Base-by-base conservation (phyloP, 2,113 vertebrate species). In the Chaetorhynchus papuensis region DNA sequence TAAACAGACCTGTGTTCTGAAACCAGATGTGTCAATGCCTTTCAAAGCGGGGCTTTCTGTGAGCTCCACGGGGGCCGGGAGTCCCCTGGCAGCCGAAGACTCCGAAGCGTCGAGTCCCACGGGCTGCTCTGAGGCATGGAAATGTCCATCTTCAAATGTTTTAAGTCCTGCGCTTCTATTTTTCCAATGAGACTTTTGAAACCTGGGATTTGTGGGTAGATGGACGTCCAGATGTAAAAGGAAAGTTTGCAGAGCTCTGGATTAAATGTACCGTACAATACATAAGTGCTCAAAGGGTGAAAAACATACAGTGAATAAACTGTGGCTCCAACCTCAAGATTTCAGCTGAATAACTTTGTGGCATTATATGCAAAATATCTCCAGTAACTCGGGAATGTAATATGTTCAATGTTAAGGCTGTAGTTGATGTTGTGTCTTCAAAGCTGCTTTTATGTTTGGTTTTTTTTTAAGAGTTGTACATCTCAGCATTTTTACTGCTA, bases 401-500 rank as follows among this genome's bases (percentile, higher is more conserved):
- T 94, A 95, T 90, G 95, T 97, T 98, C 93, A 94, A 92, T 98
- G 97, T 98, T 98, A 97, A 97, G 97, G 97, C 97, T 97, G 94
- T 97, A 97, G 97, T 97, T 96, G 87, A 96, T 97, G 93, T 95
- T 81, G 96, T 96, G 93, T 98, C 97, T 98, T 81, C 59, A 98
- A 98, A 98, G 98, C 98, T 98, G 98, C 98, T 98, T 98, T 96
- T 96, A 89, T 84, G 83, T 96, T 96, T 88, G 78, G 16, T 78
- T 92, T 68, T 50, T 68, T 50, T 87, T 95, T 72, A 92, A 93
- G 89, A 97, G 97, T 96, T 98, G 93, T 98, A 97, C 98, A 98
- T 98, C 98, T 98, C 98, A 97, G 96, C 97, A 88, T 98, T 97
- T 96, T 95, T 97, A 93, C 94, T 94, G 94, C 83, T 97, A 97